phyloP scores from a whole-genome alignment of 2,888 invertebrate species.

The Rambutsinella grinnellia region DNA sequence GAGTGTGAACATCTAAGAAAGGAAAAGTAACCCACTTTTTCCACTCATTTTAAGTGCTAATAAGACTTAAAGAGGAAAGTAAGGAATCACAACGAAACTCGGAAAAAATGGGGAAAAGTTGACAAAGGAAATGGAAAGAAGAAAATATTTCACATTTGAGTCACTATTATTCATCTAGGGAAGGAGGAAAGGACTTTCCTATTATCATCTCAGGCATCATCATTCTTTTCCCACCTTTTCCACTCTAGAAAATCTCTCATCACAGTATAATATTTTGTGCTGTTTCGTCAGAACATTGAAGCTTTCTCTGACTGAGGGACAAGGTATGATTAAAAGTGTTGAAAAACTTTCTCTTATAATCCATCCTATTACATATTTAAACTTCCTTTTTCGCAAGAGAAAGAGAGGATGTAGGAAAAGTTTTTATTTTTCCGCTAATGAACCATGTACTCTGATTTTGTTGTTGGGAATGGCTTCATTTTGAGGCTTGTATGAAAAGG shows the following conservation, averaged over 20 bases:
- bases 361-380: not conserved
- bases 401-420: not conserved
- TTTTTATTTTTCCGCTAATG: slow-evolving; percentile 32
- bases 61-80: not conserved
- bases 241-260: no score
- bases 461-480: not conserved
- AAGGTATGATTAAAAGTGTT: not conserved
- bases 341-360: not conserved
- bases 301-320: not conserved
- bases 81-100: not conserved
- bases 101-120: not conserved
- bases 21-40: no score
- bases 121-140: not conserved
- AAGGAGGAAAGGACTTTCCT: not conserved
- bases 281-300: no score
- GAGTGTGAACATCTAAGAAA: no score
- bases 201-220: not conserved
- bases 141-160: not conserved
- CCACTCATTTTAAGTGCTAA: not conserved
- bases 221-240: not conserved
- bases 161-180: not conserved
- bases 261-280: no score
- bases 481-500: not conserved
- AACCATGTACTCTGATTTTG: slow-evolving; percentile 19
- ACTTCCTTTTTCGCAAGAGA: not conserved